These are phyloP conservation scores for Neopipo cinnamomea DNA, from an alignment of 2,113 vertebrate species.

Conservation along the genomic window DNA sequence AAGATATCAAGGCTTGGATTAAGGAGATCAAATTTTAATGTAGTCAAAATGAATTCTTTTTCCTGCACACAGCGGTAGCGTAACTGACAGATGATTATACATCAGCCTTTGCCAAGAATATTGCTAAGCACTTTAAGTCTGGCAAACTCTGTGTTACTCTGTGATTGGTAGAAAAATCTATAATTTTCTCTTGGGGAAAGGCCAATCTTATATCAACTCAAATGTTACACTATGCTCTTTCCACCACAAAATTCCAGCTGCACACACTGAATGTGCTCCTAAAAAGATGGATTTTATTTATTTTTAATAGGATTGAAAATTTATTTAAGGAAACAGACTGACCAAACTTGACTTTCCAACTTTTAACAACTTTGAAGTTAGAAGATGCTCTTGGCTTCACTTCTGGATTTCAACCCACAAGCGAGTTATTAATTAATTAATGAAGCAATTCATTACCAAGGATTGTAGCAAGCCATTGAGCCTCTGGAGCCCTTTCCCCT, in stretches of 20 bases:
- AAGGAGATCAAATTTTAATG: constrained; percentile 64
- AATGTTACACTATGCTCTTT: neutral
- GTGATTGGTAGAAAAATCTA: constrained; percentile 59
- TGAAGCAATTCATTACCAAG: neutral
- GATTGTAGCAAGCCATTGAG: neutral
- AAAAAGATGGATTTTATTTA: neutral
- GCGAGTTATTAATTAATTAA: neutral
- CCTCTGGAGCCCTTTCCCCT: neutral
- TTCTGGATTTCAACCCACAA: neutral
- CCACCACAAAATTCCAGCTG: constrained; percentile 36
- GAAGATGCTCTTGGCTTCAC: neutral
- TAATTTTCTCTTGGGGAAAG: constrained; percentile 61
- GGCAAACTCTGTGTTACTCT: constrained; percentile 57
- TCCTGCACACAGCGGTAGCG: constrained; percentile 28
- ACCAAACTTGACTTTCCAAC: neutral
- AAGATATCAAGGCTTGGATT: constrained; percentile 47
- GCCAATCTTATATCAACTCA: constrained; percentile 30
- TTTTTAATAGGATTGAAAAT: constrained; percentile 2
- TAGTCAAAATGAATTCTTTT: constrained; percentile 57
- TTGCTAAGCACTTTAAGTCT: constrained; percentile 47
- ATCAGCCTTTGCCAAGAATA: constrained; percentile 60
- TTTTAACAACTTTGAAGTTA: neutral
- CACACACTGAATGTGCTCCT: neutral
- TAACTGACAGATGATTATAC: constrained; percentile 72
- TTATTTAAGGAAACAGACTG: neutral